Base-by-base conservation (phyloP, 2,888 invertebrate genomes). In the Cephus runcator region DNA sequence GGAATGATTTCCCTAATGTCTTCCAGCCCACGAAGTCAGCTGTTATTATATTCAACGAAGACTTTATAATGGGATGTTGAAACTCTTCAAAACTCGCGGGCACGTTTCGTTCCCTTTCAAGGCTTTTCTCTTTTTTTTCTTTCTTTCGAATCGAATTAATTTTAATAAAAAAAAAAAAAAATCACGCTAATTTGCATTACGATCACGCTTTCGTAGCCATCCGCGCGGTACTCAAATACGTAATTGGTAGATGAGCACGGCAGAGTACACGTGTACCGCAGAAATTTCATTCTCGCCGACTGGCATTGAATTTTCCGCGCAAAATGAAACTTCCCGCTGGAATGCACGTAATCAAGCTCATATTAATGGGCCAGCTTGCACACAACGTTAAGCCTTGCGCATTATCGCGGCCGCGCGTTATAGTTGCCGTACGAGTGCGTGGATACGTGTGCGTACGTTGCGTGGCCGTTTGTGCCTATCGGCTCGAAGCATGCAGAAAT, bases 1-100 rank as follows among this genome's bases (percentile, higher is more conserved):
- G 34, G 85, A 76, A 79, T 82, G 85, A 91, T 91, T 91, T 91
- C 89, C 91, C 89, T 91, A 91, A 91, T 91, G 91, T 90, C 89
- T 89, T 91, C 87, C 90, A 91, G 88, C 87, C 89, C 85, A 86
- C 86, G 87, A 86, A 88, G 86, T 88, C 88, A 85, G 87, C 88
- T 88, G 89, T 89, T 90, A 90, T 91, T 91, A 91, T 90, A 88
- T 89, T 89, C 88, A 87, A 88, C 89, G 89, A 90, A 89, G 91
- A 91, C 89, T 90, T 91, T 91, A 90, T 90, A 91, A 91, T 91
- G 87, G 89, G 83, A 88, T 85, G 87, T 85, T 86, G 87, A 88
- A 89, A 90, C 88, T 91, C 88, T 87, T 90, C 88, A 88, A 90
- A 91, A 90, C 88, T 91, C 87, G 81, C 83, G 82, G 85, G 81